phyloP scores from a whole-genome alignment of 2,113 vertebrate species.

The Podarcis muralis region DNA sequence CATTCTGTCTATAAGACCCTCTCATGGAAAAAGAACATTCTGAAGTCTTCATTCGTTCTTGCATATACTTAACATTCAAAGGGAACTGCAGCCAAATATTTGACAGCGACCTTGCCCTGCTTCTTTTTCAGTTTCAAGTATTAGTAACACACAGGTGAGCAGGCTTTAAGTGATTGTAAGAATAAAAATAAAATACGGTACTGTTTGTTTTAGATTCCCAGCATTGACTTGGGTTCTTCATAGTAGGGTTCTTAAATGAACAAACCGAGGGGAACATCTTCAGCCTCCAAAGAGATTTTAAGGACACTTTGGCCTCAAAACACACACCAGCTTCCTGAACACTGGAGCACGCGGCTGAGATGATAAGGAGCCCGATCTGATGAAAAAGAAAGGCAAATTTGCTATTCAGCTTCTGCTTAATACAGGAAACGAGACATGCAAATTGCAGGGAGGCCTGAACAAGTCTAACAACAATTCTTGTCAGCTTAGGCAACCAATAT shows the following conservation, averaged over 20 bases:
- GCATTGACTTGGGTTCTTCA: neutral
- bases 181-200: constrained; percentile 5
- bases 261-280: neutral
- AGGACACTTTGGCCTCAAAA: neutral
- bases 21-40: neutral
- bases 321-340: neutral
- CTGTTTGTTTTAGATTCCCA: neutral
- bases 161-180: neutral
- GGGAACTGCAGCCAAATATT: neutral
- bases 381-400: neutral
- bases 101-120: neutral
- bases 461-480: neutral
- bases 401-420: neutral
- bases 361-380: neutral
- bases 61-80: neutral
- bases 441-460: neutral
- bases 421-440: neutral
- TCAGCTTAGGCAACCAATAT: neutral
- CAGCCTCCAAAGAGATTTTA: neutral
- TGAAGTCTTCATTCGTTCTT: neutral
- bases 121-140: neutral
- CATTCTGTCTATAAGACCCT: neutral
- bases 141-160: no score
- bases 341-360: neutral
- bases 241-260: neutral